Evolutionary conservation across 1,140 invertebrate genomes (phyloP), one percentile per base, ranked within the genome.

Genomic region (Polypedilum pembai): DNA sequence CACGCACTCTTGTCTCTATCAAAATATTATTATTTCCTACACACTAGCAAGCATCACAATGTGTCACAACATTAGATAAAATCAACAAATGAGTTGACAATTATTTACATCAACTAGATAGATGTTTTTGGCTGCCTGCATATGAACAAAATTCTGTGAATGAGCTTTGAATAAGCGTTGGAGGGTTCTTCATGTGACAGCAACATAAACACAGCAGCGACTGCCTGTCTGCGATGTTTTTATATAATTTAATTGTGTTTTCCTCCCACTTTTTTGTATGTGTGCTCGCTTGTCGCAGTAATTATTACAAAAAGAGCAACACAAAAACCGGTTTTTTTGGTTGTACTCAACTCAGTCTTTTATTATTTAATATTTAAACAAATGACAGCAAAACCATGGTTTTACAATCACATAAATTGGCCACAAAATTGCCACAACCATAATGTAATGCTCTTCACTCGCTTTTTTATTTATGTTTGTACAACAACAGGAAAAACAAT

Each of bases 181-280:
- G 24, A 33, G 24, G 24, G 24, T 33, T 1, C 24, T 33, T 33
- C 24, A 3, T 33, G 5, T 33, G 24, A 33, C 24, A 33, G 24
- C 24, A 33, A 33, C 24, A 33, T 33, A 33, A 33, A 33, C 24
- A 33, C 45, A 56, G 12, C 45, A n/a, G 4, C n/a, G n/a, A n/a
- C 45, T n/a, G 45, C 45, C 8, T 56, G 45, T 56, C 45, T 56
- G 15, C n/a, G 45, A 8, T 56, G 45, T 56, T 56, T 56, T 56
- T 56, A n/a, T 56, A 56, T 56, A 56, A 56, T 56, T 56, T 56
- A 56, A 56, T 56, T 56, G 45, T 56, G 45, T 56, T 56, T 56
- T 15, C 12, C 10, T n/a, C 15, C n/a, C 12, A 4, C 45, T n/a
- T n/a, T 56, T 12, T 56, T 56, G 45, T n/a, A 3, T 12, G 3